Evolutionary conservation across 2,113 vertebrate species (phyloP).

Genomic region (Desmodus rotundus): DNA sequence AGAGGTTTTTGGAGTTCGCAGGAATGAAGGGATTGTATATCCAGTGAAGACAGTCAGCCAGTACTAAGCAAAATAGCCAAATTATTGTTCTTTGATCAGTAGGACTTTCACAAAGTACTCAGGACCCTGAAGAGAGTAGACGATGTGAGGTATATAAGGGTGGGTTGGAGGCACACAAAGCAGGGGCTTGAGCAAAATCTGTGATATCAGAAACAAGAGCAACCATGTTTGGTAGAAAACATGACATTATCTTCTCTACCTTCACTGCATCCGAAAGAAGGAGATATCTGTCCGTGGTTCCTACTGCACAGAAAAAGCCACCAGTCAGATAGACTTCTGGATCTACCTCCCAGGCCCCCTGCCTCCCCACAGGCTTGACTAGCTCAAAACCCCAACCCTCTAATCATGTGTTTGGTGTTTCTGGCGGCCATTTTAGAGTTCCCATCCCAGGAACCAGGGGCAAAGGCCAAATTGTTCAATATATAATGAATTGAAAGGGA

Average conservation of each 20-base stretch:
- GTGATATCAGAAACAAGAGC: not conserved
- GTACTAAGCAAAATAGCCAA: not conserved
- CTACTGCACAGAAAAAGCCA: not conserved
- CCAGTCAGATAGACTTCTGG: not conserved
- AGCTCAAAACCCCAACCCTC: not conserved
- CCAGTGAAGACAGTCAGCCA: not conserved
- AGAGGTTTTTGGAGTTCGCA: not conserved
- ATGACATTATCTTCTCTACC: not conserved
- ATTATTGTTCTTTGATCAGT: not conserved
- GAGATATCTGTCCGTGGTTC: not conserved
- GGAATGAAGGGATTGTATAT: not conserved
- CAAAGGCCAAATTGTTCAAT: not conserved
- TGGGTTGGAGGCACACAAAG: not conserved
- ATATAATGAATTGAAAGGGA: not conserved
- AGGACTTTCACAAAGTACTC: not conserved
- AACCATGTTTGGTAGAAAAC: not conserved
- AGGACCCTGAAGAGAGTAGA: not conserved
- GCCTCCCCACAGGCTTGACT: not conserved
- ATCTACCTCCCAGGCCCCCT: not conserved
- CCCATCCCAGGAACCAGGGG: not conserved
- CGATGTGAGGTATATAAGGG: not conserved
- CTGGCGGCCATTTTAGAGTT: not conserved
- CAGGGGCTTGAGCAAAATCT: not conserved
- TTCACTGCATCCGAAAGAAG: accelerated
- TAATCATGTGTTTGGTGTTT: not conserved